phyloP scores from a whole-genome alignment of 2,888 invertebrate species.

The Xanthorhoe spadicearia region DNA sequence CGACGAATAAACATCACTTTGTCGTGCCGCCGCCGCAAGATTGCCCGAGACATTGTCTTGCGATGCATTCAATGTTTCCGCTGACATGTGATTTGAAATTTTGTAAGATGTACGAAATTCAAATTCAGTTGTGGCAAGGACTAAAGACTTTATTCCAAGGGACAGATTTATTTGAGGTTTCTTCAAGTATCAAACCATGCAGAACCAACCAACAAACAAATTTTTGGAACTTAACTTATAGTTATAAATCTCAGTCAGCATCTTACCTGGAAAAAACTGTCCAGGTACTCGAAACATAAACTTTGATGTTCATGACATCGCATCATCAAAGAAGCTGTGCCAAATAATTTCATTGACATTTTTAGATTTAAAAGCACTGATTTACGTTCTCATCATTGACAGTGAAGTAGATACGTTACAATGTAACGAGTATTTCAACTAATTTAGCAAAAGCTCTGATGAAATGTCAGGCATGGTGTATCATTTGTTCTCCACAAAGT shows the following conservation, averaged over 20 bases:
- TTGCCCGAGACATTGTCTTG: conserved; percentile 74
- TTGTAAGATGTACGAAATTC: not conserved
- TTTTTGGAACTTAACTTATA: no score
- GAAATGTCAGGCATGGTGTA: conserved; percentile 6
- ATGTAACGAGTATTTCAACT: not conserved
- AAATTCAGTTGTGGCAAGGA: no score
- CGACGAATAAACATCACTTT: conserved; percentile 77
- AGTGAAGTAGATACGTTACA: not conserved
- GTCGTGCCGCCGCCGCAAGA: conserved; percentile 75
- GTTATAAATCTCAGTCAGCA: no score
- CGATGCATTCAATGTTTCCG: conserved; percentile 55
- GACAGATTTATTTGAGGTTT: no score
- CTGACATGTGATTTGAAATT: conserved; percentile 4
- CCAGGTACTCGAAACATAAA: no score
- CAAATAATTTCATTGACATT: no score
- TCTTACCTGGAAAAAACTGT: no score
- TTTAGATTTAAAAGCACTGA: not conserved
- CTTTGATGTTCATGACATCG: no score
- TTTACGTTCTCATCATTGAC: not conserved
- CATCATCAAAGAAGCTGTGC: no score
- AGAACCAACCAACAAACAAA: no score
- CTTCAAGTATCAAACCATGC: no score
- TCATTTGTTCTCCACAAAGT: conserved; percentile 9
- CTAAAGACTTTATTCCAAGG: no score
- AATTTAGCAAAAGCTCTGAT: conserved; percentile 5